Base-by-base conservation (phyloP, 2,888 invertebrate genomes). In the Margaritifera margaritifera region DNA sequence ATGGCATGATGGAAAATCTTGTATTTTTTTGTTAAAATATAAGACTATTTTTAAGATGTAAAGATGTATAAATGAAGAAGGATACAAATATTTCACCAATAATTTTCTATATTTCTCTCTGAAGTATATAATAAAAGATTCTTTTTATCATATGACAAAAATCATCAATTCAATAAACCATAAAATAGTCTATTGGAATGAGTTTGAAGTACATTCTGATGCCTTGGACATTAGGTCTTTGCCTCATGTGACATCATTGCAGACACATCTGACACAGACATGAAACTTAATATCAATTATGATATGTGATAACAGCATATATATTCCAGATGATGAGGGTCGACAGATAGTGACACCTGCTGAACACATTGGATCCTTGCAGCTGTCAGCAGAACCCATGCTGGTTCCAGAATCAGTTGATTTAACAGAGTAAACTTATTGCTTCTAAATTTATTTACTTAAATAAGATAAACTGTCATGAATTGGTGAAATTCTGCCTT, bases 341-440 rank as follows among this genome's bases (percentile, higher is more conserved):
- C 20, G 42, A n/a, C 54, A 65, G 27, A 62, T 78, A 2, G 69
- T 71, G 4, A 82, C 83, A 0, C 84, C 84, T 27, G 69, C 82
- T 25, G 77, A 78, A 56, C 77, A 79, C 56, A 62, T 84, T 25
- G 75, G 79, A 27, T 79, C 77, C 71, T 74, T 85, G 25, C 84
- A 84, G 31, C 27, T 84, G 52, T 85, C 85, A 20, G 72, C 71
- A 61, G 65, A 80, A 42, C 78, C 81, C 2, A 81, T 82, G 75
- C 56, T 84, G 22, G 83, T 84, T 2, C 80, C 81, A 54, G 84
- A 85, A 65, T 84, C 83, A 27, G 69, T 82, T 18, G 85, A 86
- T 24, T 81, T 82, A 62, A 79, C 75, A 57, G 59, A 74, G 83
- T 82, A 77, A 78, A 80, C 76, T 55, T 25, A 24, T 42, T 53